Evolutionary conservation across 2,888 invertebrate genomes (phyloP).

Genomic region (Chrysotoxum bicinctum): DNA sequence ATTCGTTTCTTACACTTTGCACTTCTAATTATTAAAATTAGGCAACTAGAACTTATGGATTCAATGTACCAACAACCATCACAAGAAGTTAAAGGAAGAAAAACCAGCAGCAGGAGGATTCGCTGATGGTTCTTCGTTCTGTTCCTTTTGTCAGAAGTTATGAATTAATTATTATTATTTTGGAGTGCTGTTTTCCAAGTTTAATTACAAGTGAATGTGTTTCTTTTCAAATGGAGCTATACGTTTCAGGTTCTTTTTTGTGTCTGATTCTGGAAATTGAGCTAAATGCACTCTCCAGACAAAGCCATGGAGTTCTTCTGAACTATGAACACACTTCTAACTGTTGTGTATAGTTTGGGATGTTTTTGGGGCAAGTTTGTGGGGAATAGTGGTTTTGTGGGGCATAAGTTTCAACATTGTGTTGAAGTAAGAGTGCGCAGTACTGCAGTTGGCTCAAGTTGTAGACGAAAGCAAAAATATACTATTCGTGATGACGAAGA

Average conservation of each 20-base stretch:
- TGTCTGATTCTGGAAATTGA: constrained; percentile 10
- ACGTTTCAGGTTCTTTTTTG: constrained; percentile 35
- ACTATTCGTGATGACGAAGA: background rate
- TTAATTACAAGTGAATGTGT: constrained; percentile 67
- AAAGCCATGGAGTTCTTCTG: background rate
- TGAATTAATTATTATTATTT: constrained; percentile 72
- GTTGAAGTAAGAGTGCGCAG: constrained; percentile 4
- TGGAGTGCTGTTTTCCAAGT: constrained; percentile 69
- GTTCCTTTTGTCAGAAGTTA: constrained; percentile 60
- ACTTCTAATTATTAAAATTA: constrained; percentile 65
- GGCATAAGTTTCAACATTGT: constrained; percentile 55
- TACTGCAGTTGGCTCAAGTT: background rate
- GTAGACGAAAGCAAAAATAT: constrained; percentile 2
- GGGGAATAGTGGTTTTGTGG: constrained; percentile 41
- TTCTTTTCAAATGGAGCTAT: constrained; percentile 55
- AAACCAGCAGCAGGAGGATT: background rate
- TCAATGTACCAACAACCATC: constrained; percentile 43
- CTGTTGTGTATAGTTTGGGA: constrained; percentile 23
- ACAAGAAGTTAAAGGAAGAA: constrained; percentile 6
- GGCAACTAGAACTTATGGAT: constrained; percentile 56
- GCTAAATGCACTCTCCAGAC: constrained; percentile 15
- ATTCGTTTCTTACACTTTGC: constrained; percentile 44
- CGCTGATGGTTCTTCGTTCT: background rate
- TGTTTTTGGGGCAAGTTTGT: constrained; percentile 50
- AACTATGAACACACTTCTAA: constrained; percentile 7